Base-by-base conservation (phyloP, 92 coral and sea anemone species). In the Zoanthus solanderi region DNA sequence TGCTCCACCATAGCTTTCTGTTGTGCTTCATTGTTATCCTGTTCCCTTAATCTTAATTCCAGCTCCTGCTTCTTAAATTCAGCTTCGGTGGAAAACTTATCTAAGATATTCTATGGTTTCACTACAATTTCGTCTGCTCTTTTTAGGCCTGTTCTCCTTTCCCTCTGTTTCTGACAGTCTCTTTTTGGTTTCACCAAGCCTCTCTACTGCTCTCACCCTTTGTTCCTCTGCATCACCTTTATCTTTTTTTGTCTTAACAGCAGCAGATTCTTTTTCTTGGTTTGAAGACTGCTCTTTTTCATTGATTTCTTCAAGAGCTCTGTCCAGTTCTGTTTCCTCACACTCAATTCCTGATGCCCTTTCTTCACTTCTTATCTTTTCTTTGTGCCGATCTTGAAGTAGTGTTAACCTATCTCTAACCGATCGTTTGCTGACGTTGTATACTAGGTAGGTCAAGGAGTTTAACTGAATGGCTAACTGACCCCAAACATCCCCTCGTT, bases 401-500 rank as follows among this genome's bases (percentile, higher is more conserved):
- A 76, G 47, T 11, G 89, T 86, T 7, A 76, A 28, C 83, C 76
- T 60, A 61, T 86, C 89, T 60, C 89, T 72, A 8, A 58, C 88
- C 1, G 80, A 15, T 11, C 88, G 29, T 16, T 84, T 73, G 32
- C 45, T 72, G 0, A 73, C 81, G 73, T 84, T 84, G 37, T 73
- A 85, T 10, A 10, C 17, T 13, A 69, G 65, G 15, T 13, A 34
- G 15, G 23, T 56, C 6, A 34, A 52, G 74, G 56, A 7, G 60
- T 85, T 85, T 53, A 73, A 16, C 30, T 29, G 11, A 12, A 72
- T 5, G 3, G 88, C 73, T 46, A 91, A 65, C 29, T 78, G 56
- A 23, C 84, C 87, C 93, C 91, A 91, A 7, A 84, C 77, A 58
- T 78, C 90, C 53, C 91, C 91, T 71, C 91, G 34, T 72, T 91